Percentiles rank a stretch among this genome's conserved stretches.
Conservation (phyloP, 2,113 vertebrate genomes). For the Bettongia penicillata region DNA sequence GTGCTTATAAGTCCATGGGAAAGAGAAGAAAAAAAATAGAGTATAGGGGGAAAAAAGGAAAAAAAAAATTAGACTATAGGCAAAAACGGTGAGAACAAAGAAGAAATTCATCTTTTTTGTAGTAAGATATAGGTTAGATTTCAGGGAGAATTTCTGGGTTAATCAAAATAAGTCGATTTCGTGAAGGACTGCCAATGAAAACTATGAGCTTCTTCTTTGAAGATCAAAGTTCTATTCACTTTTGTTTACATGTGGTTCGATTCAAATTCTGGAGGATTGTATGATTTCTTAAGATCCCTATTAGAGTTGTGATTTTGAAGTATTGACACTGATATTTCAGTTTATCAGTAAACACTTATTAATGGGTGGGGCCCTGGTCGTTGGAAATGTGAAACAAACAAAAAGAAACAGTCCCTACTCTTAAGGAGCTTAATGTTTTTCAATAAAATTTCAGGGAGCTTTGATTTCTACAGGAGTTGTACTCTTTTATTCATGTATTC, state of each 20-base stretch:
- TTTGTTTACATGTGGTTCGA: not conserved
- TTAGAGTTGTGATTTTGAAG: not conserved
- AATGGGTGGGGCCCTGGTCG: not conserved
- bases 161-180: not conserved
- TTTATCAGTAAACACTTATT: not conserved
- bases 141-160: not conserved
- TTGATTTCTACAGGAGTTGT: not conserved
- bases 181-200: not conserved
- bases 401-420: not conserved
- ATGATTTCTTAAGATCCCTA: not conserved
- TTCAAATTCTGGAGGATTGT: not conserved
- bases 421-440: not conserved
- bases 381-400: not conserved
- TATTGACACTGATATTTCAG: not conserved
- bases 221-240: not conserved
- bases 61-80: not conserved
- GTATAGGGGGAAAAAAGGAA: not conserved
- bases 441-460: not conserved
- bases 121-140: not conserved
- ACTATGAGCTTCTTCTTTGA: not conserved
- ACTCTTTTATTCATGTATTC: not conserved
- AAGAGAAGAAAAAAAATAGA: not conserved
- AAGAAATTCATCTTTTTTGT: not conserved
- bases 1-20: not conserved
- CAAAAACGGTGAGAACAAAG: not conserved